Base-by-base conservation (phyloP, 2,888 invertebrate species). In the Liopterus haemorrhoidalis region DNA sequence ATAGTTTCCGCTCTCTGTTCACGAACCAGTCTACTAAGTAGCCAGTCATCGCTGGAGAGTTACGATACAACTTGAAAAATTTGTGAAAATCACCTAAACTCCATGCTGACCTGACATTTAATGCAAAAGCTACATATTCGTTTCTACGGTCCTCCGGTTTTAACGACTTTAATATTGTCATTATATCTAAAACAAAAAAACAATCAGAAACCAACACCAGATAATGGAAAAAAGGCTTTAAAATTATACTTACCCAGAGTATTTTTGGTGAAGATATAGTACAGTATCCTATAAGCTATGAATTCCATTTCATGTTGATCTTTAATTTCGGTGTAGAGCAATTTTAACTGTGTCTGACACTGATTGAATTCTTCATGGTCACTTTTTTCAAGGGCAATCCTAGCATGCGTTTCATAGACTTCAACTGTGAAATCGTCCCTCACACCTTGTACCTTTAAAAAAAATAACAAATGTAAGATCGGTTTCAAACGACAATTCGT, bases 331-430 rank as follows among this genome's bases (percentile, higher is more conserved):
- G 79, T 70, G 67, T 99, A 99, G 21, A 99, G 76, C 78, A 91
- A 87, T 73, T 91, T 91, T 41, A 99, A 74, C 71, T 99, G 99
- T 9, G 95, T 94, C 71, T 99, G 99, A 66, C 99, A 99, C 69
- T 99, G 97, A 74, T 99, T 99, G 66, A 97, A 99, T 67, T 99
- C 99, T 64, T 95, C 96, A 66, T 95, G 94, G 65, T 99, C 99
- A 40, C 93, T 92, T 71, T 90, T 95, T 68, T 99, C 97, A 66
- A 99, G 75, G 37, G 97, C 96, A 61, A 99, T 92, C 42, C 96
- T 78, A 3, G 96, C 97, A 73, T 99, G 97, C 3, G 94, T 95
- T 74, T 99, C 99, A 71, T 99, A 99, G 8, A 99, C 99, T 63
- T 88, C 80, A n/a, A 99, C 86, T 41, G 97, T 95, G 64, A 99